These are phyloP conservation scores for Siphonodentalium dalli DNA, from an alignment of 2,888 invertebrate species.

Conservation along the genomic window DNA sequence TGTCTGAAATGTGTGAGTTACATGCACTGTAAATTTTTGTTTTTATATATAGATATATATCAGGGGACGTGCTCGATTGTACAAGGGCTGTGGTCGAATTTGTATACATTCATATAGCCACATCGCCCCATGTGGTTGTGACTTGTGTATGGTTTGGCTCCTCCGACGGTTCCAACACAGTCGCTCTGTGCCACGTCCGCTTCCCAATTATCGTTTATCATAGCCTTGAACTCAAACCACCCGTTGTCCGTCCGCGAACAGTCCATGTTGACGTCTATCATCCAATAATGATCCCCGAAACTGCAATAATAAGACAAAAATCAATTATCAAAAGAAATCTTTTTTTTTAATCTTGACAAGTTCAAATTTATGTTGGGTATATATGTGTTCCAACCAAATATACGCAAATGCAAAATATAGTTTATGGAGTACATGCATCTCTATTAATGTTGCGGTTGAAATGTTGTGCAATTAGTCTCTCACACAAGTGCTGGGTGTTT, in stretches of 20 bases:
- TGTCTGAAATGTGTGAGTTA: no score
- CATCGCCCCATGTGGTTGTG: conserved; percentile 65
- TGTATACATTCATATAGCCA: conserved; percentile 64
- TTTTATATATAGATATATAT: no score
- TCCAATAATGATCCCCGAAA: conserved; percentile 66
- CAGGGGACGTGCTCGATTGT: no score
- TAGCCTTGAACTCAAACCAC: conserved; percentile 66
- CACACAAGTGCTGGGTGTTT: no score
- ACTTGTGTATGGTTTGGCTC: conserved; percentile 35
- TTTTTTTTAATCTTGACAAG: no score
- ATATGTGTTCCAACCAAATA: no score
- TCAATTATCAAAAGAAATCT: neutral
- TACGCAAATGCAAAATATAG: no score
- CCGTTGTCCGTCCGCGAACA: conserved; percentile 62
- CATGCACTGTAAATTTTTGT: no score
- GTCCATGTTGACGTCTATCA: conserved; percentile 65
- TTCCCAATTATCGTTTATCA: conserved; percentile 61
- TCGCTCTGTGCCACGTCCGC: conserved; percentile 41
- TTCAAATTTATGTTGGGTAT: no score
- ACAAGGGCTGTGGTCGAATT: conserved; percentile 49
- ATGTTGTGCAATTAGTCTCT: no score
- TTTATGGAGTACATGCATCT: no score
- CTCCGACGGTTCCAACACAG: conserved; percentile 51
- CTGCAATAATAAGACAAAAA: conserved; percentile 29
- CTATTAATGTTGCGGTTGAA: no score